Conservation (phyloP, 2,113 vertebrate genomes). For the Spea multiplicata region DNA sequence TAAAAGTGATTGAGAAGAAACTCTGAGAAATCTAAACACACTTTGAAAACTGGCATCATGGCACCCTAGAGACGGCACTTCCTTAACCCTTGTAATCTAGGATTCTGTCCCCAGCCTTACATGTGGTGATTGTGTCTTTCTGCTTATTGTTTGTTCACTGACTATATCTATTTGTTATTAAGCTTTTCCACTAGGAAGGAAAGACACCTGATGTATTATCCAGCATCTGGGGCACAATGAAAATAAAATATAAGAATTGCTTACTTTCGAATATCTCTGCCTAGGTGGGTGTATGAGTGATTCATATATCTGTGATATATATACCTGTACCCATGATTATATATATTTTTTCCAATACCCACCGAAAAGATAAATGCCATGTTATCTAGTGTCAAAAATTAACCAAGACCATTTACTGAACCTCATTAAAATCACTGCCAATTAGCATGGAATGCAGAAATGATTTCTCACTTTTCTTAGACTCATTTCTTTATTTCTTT, state of each 20-base stretch:
- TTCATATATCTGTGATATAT: not conserved
- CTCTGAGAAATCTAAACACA: conserved; percentile 20
- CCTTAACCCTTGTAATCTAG: conserved; percentile 18
- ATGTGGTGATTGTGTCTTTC: conserved; percentile 2
- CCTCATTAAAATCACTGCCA: conserved; percentile 46
- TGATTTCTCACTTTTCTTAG: conserved; percentile 44
- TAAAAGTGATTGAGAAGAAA: conserved; percentile 38
- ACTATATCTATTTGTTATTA: conserved; percentile 27
- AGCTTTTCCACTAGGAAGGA: conserved; percentile 5
- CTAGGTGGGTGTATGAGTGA: not conserved
- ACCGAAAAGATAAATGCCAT: not conserved
- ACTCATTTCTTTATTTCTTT: conserved; percentile 41
- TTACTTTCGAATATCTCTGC: not conserved
- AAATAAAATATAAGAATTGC: not conserved
- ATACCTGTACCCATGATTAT: not conserved
- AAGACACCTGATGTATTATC: not conserved
- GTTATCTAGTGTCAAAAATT: conserved; percentile 18
- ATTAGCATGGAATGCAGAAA: conserved; percentile 38
- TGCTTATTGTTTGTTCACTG: conserved; percentile 13
- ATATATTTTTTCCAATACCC: not conserved
- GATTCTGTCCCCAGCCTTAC: conserved; percentile 8
- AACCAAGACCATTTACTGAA: conserved; percentile 41
- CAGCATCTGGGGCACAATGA: not conserved
- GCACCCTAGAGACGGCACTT: conserved; percentile 11
- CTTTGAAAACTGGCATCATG: conserved; percentile 22